Base-by-base conservation (phyloP, 2,888 invertebrate genomes). In the Labia minor region DNA sequence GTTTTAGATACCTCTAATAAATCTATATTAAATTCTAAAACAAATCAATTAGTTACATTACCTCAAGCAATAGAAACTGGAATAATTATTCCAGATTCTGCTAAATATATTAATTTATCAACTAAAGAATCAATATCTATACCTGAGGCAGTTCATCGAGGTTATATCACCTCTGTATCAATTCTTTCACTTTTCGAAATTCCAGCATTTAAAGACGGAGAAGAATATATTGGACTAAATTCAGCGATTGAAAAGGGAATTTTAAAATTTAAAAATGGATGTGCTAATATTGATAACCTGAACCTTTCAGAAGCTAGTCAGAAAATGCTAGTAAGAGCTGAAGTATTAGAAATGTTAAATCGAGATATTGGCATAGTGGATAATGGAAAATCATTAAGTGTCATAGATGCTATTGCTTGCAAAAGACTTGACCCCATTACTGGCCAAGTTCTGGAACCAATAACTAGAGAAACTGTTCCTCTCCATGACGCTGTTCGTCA, bases 151-250 rank as follows among this genome's bases (percentile, higher is more conserved):
- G 92, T 94, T 16, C 88, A 90, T 74, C 86, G 89, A 68, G 96
- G 96, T 70, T 83, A 93, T 63, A 89, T 97, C 68, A 89, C 89
- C 21, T 92, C 93, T 1, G 89, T 95, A 19, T 85, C 89, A 3
- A 89, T 91, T 75, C 89, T 89, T 77, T 91, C 92, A 1, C 89
- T 95, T 72, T 95, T 95, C 75, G 90, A 94, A 76, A 92, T 96
- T 69, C 93, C 94, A 72, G 95, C 90, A 67, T 91, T 95, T 75
- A 89, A 88, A 75, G 90, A 92, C 73, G 88, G 88, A 65, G 87
- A 86, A 37, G 90, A 91, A 75, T 90, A 88, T 75, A 83, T 94
- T 72, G 91, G 91, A 71, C 88, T 94, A 73, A 93, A 92, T 77
- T 82, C 85, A 69, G 92, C 93, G 49, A 79, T 89, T 69, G 83